Base-by-base conservation (phyloP, 2,797 vertebrate genomes). In the Denticeps clupeoides region DNA sequence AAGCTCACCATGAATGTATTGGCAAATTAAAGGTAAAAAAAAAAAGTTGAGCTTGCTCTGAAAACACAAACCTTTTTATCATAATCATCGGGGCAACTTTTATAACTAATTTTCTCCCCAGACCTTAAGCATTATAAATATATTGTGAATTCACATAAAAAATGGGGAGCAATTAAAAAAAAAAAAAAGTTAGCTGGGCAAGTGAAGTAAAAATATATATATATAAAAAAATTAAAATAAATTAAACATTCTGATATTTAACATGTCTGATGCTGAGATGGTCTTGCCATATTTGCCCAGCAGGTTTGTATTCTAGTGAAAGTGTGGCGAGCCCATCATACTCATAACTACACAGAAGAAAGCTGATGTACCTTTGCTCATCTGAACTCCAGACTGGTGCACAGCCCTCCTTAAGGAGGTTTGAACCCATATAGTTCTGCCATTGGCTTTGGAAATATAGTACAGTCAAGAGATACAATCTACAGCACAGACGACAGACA, bases 401-500 rank as follows among this genome's bases (percentile, higher is more conserved):
- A 60, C 53, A 47, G 62, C 59, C 71, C 59, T 66, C 65, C 59
- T 69, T 64, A 65, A 50, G 63, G 65, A 65, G 70, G 62, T 73
- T 63, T 74, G 70, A 74, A 71, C 68, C 67, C 70, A 73, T 70
- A 62, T 70, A 68, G 74, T 68, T 72, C 68, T 63, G 68, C 62
- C 73, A 73, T 71, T 70, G 49, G 60, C 57, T 59, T 65, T 73
- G 71, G 67, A 59, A 70, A 71, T 66, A 60, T 70, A 74, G 63
- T 69, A 73, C 67, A 68, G 49, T 67, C 68, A 63, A 72, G 64
- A 64, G 67, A 71, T 40, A 68, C 56, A 70, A 57, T 72, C 72
- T 63, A 72, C 64, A 71, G 60, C 65, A 73, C 64, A 75, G 67
- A 69, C 67, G 54, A 77, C 67, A 69, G 49, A 61, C 56, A 71